Evolutionary conservation across 2,797 vertebrate species (phyloP), one percentile per base, ranked within the genome.

Genomic region (Enteromius radiatus): DNA sequence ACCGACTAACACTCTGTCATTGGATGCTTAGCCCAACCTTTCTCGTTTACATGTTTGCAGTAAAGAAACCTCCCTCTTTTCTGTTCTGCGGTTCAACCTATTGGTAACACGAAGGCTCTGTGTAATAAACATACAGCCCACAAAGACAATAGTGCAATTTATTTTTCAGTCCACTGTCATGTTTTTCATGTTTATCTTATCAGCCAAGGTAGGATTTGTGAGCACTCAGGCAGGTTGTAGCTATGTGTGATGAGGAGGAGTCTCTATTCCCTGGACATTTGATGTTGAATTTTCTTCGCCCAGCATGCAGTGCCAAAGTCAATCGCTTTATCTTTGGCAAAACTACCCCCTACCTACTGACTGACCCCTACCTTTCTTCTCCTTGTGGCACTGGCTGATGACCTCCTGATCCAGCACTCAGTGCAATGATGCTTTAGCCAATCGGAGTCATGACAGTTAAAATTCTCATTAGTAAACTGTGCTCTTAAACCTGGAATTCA

Each of bases 181-280:
- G 54, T 81, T 73, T 80, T 73, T 56, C 73, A 75, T 75, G 73
- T 75, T 75, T 59, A 75, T 73, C 41, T 73, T 63, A 73, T 81
- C 68, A 81, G 79, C 31, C 43, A 8, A 63, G 41, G 68, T 54
- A 81, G 70, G 43, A 74, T 81, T 52, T 82, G 80, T 75, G 69
- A 73, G 79, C 79, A 81, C 41, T 73, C 28, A 36, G 68, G 31
- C 68, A 64, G 45, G 56, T 82, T 75, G 61, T 41, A 74, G 31
- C 47, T 41, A 54, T 76, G 80, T 82, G 71, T 67, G 47, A 82
- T 28, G 70, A 65, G 45, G 70, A 63, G 68, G 12, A 63, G 70
- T 67, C 63, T 67, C 33, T 49, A 31, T 75, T 64, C 59, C 8
- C 47, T 17, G 45, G 71, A 41, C 61, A 76, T 82, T 28, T 73